These are phyloP conservation scores for Epinotia demarniana DNA, from an alignment of 2,888 invertebrate genomes.

Conservation along the genomic window DNA sequence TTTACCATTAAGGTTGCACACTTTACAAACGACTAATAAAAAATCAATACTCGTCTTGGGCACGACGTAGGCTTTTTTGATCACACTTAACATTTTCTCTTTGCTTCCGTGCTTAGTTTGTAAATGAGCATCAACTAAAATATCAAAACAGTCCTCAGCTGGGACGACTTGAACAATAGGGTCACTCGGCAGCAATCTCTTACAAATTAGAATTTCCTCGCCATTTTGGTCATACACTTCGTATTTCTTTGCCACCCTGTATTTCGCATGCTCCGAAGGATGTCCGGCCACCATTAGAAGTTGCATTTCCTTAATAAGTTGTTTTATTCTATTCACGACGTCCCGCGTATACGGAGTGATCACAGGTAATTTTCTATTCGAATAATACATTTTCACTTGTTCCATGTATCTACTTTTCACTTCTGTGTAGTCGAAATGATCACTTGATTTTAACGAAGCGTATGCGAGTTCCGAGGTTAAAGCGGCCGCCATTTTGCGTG, in stretches of 20 bases:
- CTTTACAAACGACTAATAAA: constrained; percentile 21
- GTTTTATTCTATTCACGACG: constrained; percentile 24
- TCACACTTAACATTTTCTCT: background rate
- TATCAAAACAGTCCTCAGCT: constrained; percentile 39
- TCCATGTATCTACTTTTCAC: constrained; percentile 16
- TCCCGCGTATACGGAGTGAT: constrained; percentile 21
- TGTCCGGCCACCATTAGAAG: constrained; percentile 7
- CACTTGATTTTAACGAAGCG: constrained; percentile 9
- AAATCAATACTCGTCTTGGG: constrained; percentile 36
- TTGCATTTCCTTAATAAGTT: constrained; percentile 16
- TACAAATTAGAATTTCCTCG: constrained; percentile 28
- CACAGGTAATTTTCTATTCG: constrained; percentile 3
- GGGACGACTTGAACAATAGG: constrained; percentile 27
- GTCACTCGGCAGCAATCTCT: constrained; percentile 3
- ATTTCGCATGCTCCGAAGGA: constrained; percentile 15
- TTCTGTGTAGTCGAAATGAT: constrained; percentile 4
- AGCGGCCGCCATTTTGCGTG: constrained; percentile 39
- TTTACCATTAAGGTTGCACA: constrained; percentile 1
- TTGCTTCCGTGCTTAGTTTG: constrained; percentile 7
- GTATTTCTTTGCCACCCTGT: constrained; percentile 25
- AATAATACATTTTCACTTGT: constrained; percentile 28
- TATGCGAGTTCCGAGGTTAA: background rate
- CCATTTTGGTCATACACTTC: constrained; percentile 17
- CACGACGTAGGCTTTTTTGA: constrained; percentile 16
- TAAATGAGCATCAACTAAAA: constrained; percentile 30